These are phyloP conservation scores for Hystrix brachyura DNA, from an alignment of 2,113 vertebrate species.

Conservation along the genomic window DNA sequence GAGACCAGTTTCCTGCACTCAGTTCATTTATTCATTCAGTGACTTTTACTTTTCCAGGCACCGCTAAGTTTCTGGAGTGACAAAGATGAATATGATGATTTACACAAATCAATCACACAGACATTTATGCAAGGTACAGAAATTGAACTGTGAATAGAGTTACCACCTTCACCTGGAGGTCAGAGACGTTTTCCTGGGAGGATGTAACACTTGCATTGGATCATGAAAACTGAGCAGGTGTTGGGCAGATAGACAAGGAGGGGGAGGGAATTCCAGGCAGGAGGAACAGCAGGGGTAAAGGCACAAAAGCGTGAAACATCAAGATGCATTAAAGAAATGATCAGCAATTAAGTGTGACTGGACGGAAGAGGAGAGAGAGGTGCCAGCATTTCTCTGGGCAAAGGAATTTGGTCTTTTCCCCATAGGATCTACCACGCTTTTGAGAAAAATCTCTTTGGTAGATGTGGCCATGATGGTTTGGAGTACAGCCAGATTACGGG, in stretches of 20 bases:
- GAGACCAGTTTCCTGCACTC: background rate
- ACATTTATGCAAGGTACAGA: background rate
- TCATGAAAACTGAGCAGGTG: slow-evolving; percentile 75
- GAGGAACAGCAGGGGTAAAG: slow-evolving; percentile 73
- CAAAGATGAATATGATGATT: slow-evolving; percentile 40
- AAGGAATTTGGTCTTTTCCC: slow-evolving; percentile 71
- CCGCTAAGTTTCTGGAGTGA: slow-evolving; percentile 35
- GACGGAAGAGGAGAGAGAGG: slow-evolving; percentile 23
- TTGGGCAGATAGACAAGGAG: slow-evolving; percentile 59
- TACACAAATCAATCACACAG: slow-evolving; percentile 38
- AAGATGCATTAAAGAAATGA: slow-evolving; percentile 77
- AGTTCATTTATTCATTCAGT: background rate
- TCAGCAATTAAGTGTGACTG: slow-evolving; percentile 68
- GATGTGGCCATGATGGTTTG: slow-evolving; percentile 50
- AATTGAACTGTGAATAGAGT: slow-evolving; percentile 34
- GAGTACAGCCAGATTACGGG: slow-evolving; percentile 39
- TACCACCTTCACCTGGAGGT: slow-evolving; percentile 62
- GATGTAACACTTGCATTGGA: slow-evolving; percentile 60
- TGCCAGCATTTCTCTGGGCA: slow-evolving; percentile 68
- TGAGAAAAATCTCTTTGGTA: slow-evolving; percentile 64
- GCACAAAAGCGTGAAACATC: slow-evolving; percentile 78
- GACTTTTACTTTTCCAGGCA: slow-evolving; percentile 39
- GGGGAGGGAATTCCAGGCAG: slow-evolving; percentile 62
- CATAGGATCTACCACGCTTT: slow-evolving; percentile 59
- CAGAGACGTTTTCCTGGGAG: slow-evolving; percentile 45